Percentiles rank a stretch among this genome's conserved stretches.
Evolutionary conservation across 2,888 invertebrate genomes (phyloP).

Genomic region (Allophyes oxyacanthae): DNA sequence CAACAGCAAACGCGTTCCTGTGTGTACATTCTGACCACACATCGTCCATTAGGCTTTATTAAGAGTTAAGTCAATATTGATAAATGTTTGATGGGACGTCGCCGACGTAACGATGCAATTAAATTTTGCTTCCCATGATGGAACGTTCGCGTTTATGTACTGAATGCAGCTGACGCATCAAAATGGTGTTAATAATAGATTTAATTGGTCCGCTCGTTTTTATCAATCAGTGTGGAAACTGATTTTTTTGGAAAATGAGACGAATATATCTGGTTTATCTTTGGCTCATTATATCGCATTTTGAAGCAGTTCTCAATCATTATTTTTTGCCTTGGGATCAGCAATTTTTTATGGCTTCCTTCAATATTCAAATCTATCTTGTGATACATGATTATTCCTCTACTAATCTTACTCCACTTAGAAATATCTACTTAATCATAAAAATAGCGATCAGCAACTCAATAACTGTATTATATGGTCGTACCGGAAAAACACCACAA

Average conservation of each 20-base stretch:
- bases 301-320: too few relatives aligned
- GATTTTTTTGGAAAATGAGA: conserved; percentile 24
- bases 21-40: conserved; percentile 68
- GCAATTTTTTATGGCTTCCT: too few relatives aligned
- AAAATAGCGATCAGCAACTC: too few relatives aligned
- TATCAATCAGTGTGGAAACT: conserved; percentile 33
- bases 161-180: conserved; percentile 45
- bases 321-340: too few relatives aligned
- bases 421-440: too few relatives aligned
- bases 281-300: conserved; percentile 5
- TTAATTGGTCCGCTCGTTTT: conserved; percentile 58
- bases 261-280: conserved; percentile 14
- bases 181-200: conserved; percentile 63
- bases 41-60: conserved; percentile 82
- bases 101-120: conserved; percentile 74
- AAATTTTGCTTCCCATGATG: conserved; percentile 72
- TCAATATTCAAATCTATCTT: too few relatives aligned
- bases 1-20: conserved; percentile 62
- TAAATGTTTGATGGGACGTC: conserved; percentile 73
- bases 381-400: too few relatives aligned
- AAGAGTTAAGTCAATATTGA: conserved; percentile 86
- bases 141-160: conserved; percentile 58
- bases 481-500: conserved; percentile 5
- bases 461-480: too few relatives aligned
- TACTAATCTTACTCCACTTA: too few relatives aligned